These are phyloP conservation scores for Poeciliopsis retropinna DNA, from an alignment of 2,113 vertebrate species.

Conservation along the genomic window DNA sequence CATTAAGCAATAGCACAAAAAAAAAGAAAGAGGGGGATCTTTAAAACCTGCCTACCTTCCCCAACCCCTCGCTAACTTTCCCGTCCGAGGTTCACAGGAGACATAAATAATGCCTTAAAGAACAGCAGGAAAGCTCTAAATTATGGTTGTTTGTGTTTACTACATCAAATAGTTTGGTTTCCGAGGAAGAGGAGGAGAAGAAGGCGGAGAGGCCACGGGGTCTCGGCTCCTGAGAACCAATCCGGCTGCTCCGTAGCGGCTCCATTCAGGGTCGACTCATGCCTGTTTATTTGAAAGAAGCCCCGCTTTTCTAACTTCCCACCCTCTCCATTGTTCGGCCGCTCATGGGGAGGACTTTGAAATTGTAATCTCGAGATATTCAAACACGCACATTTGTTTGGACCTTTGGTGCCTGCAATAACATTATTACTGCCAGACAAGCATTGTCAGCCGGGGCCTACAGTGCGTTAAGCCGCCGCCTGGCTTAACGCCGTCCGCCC, in stretches of 20 bases:
- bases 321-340: constrained; percentile 72
- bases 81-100: constrained; percentile 43
- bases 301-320: constrained; percentile 77
- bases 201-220: constrained; percentile 41
- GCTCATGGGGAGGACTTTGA: constrained; percentile 82
- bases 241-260: constrained; percentile 64
- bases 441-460: constrained; percentile 39
- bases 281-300: constrained; percentile 80
- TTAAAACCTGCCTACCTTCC: not conserved
- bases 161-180: constrained; percentile 38
- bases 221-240: constrained; percentile 70
- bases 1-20: constrained; percentile 80
- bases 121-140: constrained; percentile 48
- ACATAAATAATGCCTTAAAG: constrained; percentile 42
- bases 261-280: constrained; percentile 72
- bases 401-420: constrained; percentile 79
- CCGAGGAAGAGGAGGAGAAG: constrained; percentile 19
- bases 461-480: not conserved
- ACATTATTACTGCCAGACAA: constrained; percentile 76
- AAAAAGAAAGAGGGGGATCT: not conserved
- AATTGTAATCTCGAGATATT: constrained; percentile 84
- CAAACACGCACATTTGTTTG: constrained; percentile 82
- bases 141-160: constrained; percentile 65
- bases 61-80: constrained; percentile 58
- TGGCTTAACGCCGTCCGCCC: too few species aligned